These are phyloP conservation scores for Cacoxenus indagator DNA, from an alignment of 2,888 invertebrate genomes.

Conservation along the genomic window DNA sequence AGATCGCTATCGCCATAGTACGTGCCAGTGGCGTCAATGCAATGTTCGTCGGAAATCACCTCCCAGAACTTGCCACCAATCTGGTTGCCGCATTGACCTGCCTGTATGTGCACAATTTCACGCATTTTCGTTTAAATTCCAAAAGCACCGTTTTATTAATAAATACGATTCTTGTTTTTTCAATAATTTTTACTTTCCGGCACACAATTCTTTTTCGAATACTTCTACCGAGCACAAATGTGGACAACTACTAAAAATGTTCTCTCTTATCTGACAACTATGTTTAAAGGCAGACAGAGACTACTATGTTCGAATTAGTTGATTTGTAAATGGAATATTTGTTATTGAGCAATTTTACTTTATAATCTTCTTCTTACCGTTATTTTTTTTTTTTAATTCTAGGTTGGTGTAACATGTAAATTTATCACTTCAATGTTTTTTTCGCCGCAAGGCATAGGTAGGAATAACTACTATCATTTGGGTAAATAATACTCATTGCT, in stretches of 20 bases:
- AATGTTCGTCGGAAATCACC: constrained; percentile 95
- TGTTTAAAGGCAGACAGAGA: not conserved
- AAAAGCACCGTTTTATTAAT: not conserved
- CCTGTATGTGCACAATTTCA: constrained; percentile 96
- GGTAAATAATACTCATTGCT: not conserved
- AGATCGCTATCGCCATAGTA: constrained; percentile 93
- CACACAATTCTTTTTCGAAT: not conserved
- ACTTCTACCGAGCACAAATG: not conserved
- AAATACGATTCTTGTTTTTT: not conserved
- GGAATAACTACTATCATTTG: not conserved
- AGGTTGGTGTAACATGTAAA: not conserved
- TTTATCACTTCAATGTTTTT: not conserved
- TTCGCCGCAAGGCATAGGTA: not conserved
- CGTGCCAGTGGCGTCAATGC: constrained; percentile 91
- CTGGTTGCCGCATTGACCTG: constrained; percentile 96
- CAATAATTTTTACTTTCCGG: not conserved
- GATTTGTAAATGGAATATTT: not conserved
- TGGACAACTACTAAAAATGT: not conserved
- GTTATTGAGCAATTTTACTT: not conserved
- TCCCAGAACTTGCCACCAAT: constrained; percentile 98
- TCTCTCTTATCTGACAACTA: not conserved
- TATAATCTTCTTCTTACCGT: not conserved
- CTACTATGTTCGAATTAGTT: not conserved
- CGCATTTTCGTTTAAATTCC: constrained; percentile 78
- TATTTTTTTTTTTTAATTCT: not conserved